Base-by-base conservation (phyloP, 2,888 invertebrate species). In the Patella pellucida region DNA sequence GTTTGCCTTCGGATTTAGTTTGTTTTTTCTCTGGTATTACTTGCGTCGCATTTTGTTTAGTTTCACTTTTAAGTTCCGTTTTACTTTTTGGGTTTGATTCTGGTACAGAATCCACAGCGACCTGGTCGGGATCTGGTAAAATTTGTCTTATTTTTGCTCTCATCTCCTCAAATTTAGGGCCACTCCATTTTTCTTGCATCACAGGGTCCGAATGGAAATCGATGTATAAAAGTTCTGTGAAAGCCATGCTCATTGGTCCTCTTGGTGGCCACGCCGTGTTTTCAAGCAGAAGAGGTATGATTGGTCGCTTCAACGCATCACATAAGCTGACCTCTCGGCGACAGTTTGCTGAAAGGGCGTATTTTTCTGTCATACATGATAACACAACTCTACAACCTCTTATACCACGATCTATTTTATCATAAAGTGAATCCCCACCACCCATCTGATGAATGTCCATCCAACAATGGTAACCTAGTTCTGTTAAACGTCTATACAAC, bases 361-460 rank as follows among this genome's bases (percentile, higher is more conserved):
- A 90, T 79, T 89, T 90, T 7, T 84, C 82, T 31, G 90, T 90
- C 19, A 90, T 83, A 78, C 89, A 89, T 14, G 86, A 83, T 23
- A 90, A 62, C 7, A 90, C 83, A 41, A 88, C 85, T 73, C 83
- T 84, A 76, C 87, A 86, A 15, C 85, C 84, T 27, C 88, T 76
- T 51, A 88, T 76, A 4, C 90, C 90, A 16, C 81, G 76, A 79
- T 90, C 90, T 68, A 90, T 89, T 79, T 89, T 89, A 76, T 90
- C 89, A 79, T 86, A 90, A 50, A 90, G 85, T 1, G 89, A 88
- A 77, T 90, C 89, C 7, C 90, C 90, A 5, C 89, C 89, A 11
- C 89, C 90, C 90, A 90, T 90, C 80, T 90, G 89, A 71, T 85
- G 82, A 52, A 90, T 89, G 78, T 90, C 90, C 85, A 89, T 83